Evolutionary conservation across 2,113 vertebrate genomes (phyloP), one percentile per base, ranked within the genome.

Genomic region (Dasypus novemcinctus): DNA sequence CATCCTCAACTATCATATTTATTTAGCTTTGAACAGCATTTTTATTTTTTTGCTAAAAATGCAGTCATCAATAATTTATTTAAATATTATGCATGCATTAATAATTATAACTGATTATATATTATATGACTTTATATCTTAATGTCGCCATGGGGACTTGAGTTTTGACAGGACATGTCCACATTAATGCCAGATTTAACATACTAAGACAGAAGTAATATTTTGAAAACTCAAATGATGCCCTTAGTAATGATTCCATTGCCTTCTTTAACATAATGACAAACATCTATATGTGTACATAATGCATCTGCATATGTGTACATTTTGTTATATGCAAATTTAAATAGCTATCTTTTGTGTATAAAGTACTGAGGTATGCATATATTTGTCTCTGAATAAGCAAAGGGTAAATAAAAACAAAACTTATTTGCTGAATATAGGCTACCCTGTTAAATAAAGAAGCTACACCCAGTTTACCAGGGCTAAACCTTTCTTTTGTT

Each of bases 61-160:
- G 92, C 41, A 96, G 83, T 96, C 94, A 84, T 81, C 84, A 92
- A 14, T 43, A 92, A 95, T 97, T 97, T 96, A 68, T 85, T 96
- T 96, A 92, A 92, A 93, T 38, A 91, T 49, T 49, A 85, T 89
- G 38, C 29, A 84, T 75, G 27, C 36, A 81, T 81, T 85, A 64
- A 91, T 59, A 43, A 89, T 72, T 81, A n/a, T 43, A 52, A 84
- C 27, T 75, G 9, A 57, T 90, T 80, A 57, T 80, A 57, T 15
- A 57, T 81, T 66, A 94, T 20, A 75, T 46, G 10, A 41, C 27
- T 72, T 21, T 4, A 68, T 59, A 81, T 90, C 12, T 81, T 84
- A 85, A 61, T 57, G 9, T 38, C 52, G n/a, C 46, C 76, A 54
- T 31, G 75, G 64, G 84, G 49, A 93, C 27, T 83, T 87, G 7